These are phyloP conservation scores for Pseudomugil gertrudae DNA, from an alignment of 2,797 vertebrate species.

Conservation along the genomic window DNA sequence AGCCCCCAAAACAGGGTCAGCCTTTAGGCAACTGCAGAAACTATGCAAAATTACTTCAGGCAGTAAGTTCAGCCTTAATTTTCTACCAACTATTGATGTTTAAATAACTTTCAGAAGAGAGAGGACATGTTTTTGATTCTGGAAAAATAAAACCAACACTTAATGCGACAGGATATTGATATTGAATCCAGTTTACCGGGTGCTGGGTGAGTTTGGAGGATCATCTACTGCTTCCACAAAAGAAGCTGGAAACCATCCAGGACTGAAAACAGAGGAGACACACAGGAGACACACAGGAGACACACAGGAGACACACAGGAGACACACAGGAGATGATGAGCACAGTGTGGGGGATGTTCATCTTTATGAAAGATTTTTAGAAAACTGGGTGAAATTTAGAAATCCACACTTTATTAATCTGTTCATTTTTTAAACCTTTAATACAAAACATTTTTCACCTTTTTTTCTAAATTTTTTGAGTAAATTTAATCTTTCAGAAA, in stretches of 20 bases:
- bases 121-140: background rate
- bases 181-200: conserved; percentile 53
- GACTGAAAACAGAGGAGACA: conserved; percentile 82
- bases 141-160: background rate
- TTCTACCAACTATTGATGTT: background rate
- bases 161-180: background rate
- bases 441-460: too few species aligned
- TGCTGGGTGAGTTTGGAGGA: conserved; percentile 17
- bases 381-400: background rate
- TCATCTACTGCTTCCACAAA: conserved; percentile 86
- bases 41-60: background rate
- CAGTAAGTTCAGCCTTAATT: background rate
- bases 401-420: background rate
- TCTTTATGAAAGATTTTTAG: background rate
- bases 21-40: conserved; percentile 14
- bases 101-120: background rate
- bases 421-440: background rate
- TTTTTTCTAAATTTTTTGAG: too few species aligned
- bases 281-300: too few species aligned
- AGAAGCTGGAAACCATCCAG: conserved; percentile 94
- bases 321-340: background rate
- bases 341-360: background rate
- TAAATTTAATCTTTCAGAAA: too few species aligned
- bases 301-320: too few species aligned
- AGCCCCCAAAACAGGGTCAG: conserved; percentile 38